Evolutionary conservation across 53 echinoderm and acorn worm genomes (phyloP).

Genomic region (Paelopatides confundens): DNA sequence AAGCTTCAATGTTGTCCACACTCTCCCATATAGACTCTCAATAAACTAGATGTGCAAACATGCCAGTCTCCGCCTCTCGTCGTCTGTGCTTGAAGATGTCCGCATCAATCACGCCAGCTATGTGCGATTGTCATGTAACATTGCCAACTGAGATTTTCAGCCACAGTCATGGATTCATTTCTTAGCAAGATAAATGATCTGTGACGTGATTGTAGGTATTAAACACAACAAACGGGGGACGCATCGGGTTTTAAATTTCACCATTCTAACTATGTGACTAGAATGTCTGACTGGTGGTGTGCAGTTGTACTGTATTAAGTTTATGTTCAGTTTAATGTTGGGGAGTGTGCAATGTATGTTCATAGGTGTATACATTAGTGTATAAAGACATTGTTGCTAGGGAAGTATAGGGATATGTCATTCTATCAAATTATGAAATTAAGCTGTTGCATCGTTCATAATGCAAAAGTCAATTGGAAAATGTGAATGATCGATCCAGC

Average conservation of each 20-base stretch:
- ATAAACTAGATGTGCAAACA: neutral
- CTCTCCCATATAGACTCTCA: neutral
- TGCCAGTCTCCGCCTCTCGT: neutral
- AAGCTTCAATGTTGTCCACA: neutral
- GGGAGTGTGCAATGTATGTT: too few species aligned
- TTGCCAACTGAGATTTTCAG: neutral
- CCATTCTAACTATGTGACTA: too few species aligned
- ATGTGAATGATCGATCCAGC: too few species aligned
- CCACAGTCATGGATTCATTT: neutral
- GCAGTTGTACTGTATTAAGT: too few species aligned
- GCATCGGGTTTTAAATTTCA: neutral
- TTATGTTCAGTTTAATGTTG: too few species aligned
- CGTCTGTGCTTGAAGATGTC: neutral
- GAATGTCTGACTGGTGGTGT: too few species aligned
- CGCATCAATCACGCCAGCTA: neutral
- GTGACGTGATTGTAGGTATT: conserved; percentile 22
- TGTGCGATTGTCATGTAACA: neutral
- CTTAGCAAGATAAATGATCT: conserved; percentile 25
- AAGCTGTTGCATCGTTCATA: too few species aligned
- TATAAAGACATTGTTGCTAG: too few species aligned
- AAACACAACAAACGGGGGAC: neutral
- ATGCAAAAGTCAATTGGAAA: too few species aligned
- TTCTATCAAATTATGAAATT: too few species aligned
- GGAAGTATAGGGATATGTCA: too few species aligned
- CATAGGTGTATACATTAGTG: too few species aligned